Percentiles rank a stretch among this genome's conserved stretches.
These are phyloP conservation scores for Petrosia ficiformis DNA, from an alignment of 37 sponge, comb jelly and placozoan species.

Conservation along the genomic window DNA sequence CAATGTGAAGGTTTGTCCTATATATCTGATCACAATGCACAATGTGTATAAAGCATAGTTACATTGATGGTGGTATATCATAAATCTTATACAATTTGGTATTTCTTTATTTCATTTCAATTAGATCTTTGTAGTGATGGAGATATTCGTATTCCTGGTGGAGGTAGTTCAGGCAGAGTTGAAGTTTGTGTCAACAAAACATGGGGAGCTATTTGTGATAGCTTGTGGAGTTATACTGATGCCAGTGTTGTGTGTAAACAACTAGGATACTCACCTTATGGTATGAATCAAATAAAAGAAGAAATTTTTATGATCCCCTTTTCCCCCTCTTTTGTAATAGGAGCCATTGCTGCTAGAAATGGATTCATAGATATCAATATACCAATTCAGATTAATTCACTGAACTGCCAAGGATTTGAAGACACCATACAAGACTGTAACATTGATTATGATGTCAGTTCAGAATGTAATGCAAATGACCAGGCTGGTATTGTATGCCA, in stretches of 20 bases:
- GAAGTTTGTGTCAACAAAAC: slow-evolving; percentile 7
- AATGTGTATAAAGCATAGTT: too few species aligned
- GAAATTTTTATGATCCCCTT: background rate
- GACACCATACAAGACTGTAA: background rate
- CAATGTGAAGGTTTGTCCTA: background rate
- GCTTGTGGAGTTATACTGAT: background rate
- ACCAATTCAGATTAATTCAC: background rate
- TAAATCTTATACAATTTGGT: too few species aligned
- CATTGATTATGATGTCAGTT: background rate
- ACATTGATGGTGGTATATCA: too few species aligned
- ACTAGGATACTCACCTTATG: background rate
- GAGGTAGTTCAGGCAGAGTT: background rate
- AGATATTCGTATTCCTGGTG: background rate
- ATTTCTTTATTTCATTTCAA: background rate
- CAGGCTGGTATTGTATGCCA: background rate
- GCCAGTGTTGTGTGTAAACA: slow-evolving; percentile 5
- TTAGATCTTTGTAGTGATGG: background rate
- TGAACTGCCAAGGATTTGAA: background rate
- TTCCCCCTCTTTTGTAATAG: background rate
- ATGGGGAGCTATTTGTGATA: slow-evolving; percentile 8
- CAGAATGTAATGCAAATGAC: background rate
- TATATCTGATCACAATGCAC: too few species aligned
- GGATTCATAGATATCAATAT: background rate
- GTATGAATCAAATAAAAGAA: background rate
- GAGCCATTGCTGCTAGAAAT: background rate